Evolutionary conservation across 2,113 vertebrate species (phyloP), one percentile per base, ranked within the genome.

Genomic region (Alosa alosa): DNA sequence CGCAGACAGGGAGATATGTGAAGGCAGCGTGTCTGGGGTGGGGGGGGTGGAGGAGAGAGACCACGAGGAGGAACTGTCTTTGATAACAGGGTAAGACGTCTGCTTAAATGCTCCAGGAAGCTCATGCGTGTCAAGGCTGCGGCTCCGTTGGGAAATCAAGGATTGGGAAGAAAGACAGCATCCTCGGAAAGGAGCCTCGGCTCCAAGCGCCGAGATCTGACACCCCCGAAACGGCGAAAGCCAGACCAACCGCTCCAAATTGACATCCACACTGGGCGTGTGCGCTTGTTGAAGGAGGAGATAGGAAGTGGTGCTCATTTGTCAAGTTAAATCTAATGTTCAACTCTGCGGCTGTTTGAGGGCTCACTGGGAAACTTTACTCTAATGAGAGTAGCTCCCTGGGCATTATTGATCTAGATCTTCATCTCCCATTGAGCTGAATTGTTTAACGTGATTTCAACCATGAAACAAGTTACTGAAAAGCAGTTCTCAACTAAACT

Each of bases 81-180:
- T 86, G 84, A 82, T 49, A 49, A 86, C 49, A 39, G 86, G 81
- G 75, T 75, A 85, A 68, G 85, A 82, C 49, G 87, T 15, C 92
- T 87, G 91, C 89, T 93, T 91, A 93, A 94, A 94, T 87, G 87
- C 91, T 93, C 87, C 84, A 85, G 89, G 87, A 94, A 90, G 82
- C 89, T 92, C 92, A 93, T 90, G 92, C 91, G 86, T 94, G 93
- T 92, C 92, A 86, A 94, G 91, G 90, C 91, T 93, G 91, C 87
- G 90, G 88, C 90, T 90, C 94, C 92, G 86, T 60, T 89, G 94
- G 94, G 95, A 95, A 95, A 94, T 95, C 92, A 93, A 87, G 82
- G 89, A 86, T 87, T 6, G 49, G 90, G 90, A 92, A 93, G 88
- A 88, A 31, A 90, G 89, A 89, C 90, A 92, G 91, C 84, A 90